phyloP scores from a whole-genome alignment of 2,797 vertebrate genomes.

The Champsocephalus gunnari region DNA sequence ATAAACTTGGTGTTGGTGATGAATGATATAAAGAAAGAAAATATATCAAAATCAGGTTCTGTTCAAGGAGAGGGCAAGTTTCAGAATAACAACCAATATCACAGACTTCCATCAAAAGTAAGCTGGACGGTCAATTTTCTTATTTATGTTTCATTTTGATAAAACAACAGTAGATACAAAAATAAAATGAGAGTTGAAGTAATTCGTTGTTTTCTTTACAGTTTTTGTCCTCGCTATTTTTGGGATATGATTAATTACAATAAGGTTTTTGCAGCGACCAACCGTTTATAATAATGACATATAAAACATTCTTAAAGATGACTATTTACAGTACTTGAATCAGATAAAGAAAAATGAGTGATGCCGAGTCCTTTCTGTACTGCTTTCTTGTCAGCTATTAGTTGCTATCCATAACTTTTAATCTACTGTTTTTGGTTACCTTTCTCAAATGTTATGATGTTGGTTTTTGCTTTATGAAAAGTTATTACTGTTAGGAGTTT shows the following conservation, averaged over 20 bases:
- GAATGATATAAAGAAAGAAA: too few relatives aligned
- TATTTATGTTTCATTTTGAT: not conserved
- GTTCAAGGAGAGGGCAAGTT: not conserved
- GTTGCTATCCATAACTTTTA: not conserved
- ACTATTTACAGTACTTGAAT: not conserved
- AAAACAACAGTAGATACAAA: not conserved
- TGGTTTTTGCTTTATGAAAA: not conserved
- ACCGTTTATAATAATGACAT: conserved; percentile 8
- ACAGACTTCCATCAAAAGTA: not conserved
- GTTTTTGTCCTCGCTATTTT: not conserved
- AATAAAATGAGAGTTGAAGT: not conserved
- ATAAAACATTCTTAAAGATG: conserved; percentile 8
- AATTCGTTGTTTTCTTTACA: conserved; percentile 16
- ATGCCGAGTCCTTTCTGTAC: not conserved
- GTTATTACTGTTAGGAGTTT: not conserved
- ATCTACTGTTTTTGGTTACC: not conserved
- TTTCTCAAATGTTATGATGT: not conserved
- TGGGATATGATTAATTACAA: conserved; percentile 1
- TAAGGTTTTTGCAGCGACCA: not conserved
- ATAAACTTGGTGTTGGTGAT: too few relatives aligned
- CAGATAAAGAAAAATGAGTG: not conserved
- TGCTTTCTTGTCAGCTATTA: not conserved
- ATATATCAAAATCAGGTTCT: too few relatives aligned
- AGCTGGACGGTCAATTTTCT: not conserved
- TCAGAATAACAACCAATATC: not conserved